Evolutionary conservation across 2,113 vertebrate species (phyloP).

Genomic region (zebrafish (Danio rerio)): GRCz12tu NC_133187.1:30964001-30964500

Average conservation of each 20-base stretch:
- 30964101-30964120: slow-evolving; percentile 43
- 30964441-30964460: too few species aligned
- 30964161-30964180: slow-evolving; percentile 43
- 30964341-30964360: too few species aligned
- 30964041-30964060: slow-evolving; percentile 46
- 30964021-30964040: slow-evolving; percentile 55
- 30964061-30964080: slow-evolving; percentile 51
- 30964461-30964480: too few species aligned
- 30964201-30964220: slow-evolving; percentile 16
- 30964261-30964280: not conserved
- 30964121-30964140: slow-evolving; percentile 36
- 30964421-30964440: too few species aligned
- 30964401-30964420: too few species aligned
- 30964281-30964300: too few species aligned
- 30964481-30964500: too few species aligned
- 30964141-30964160: slow-evolving; percentile 40
- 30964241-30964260: not conserved
- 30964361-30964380: too few species aligned
- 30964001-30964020: slow-evolving; percentile 17
- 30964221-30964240: slow-evolving; percentile 1
- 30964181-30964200: slow-evolving; percentile 50
- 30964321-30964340: too few species aligned
- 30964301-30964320: too few species aligned
- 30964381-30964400: too few species aligned
- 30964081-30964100: slow-evolving; percentile 60